Evolutionary conservation across 2,113 vertebrate species (phyloP), one percentile per base, ranked within the genome.

Genomic region (Asarcornis scutulata): DNA sequence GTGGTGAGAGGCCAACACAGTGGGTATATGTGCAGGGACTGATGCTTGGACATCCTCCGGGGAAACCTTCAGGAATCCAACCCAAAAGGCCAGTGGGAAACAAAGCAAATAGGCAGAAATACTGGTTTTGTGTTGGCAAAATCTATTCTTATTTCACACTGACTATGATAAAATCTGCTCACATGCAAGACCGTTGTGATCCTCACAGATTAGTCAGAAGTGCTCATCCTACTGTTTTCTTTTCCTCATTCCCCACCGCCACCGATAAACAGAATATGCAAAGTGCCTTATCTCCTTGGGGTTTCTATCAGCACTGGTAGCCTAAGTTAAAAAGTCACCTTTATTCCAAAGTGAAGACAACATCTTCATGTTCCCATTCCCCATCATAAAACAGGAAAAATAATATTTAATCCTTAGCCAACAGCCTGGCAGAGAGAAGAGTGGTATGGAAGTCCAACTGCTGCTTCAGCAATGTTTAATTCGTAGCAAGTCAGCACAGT

Each of bases 1-100:
- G 1, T 26, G 46, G 40, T 32, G 20, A 0, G 0, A 34, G 58
- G 29, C 20, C 68, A 46, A 25, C 0, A 0, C 11, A 3, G 31
- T 1, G 2, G 12, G 66, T 56, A 53, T 11, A 17, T 0, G 0
- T 23, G 67, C 55, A 46, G 67, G 52, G 55, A 58, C 69, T 32
- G 1, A 21, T 1, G 8, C 42, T 50, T 56, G 5, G 0, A 75
- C 71, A 87, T n/a, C 55, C 10, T 0, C 7, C 0, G 0, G 63
- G 52, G 52, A 86, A 94, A 78, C 25, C 75, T 38, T 38, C 60
- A 81, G 46, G 7, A 13, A 20, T 18, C 3, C 62, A 31, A 22
- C 46, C 48, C 6, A 50, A 4, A 32, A 1, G 5, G 25, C 59
- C 55, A 60, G 17, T 0, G 1, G 73, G 17, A 10, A 7, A 42